These are phyloP conservation scores for Galerucella pusilla DNA, from an alignment of 2,888 invertebrate species.

Conservation along the genomic window DNA sequence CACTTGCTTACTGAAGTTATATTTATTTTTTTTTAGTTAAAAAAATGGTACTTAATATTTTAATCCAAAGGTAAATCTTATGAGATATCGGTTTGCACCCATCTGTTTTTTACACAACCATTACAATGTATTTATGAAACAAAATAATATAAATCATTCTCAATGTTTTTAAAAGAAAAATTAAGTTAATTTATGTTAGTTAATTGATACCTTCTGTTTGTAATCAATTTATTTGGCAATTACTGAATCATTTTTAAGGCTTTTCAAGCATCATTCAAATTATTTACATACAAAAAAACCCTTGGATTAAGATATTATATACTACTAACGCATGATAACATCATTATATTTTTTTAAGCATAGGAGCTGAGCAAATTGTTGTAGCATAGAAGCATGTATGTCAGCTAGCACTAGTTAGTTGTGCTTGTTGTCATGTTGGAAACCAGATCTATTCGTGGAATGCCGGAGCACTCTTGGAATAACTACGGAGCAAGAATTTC, in stretches of 20 bases:
- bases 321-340: constrained; percentile 36
- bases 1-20: constrained; percentile 15
- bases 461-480: constrained; percentile 74
- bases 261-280: no score
- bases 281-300: background rate
- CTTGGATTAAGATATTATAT: constrained; percentile 9
- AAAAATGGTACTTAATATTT: background rate
- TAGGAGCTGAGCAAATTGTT: constrained; percentile 52
- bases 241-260: no score
- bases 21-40: constrained; percentile 14
- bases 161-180: background rate
- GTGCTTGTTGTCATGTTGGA: constrained; percentile 74
- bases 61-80: background rate
- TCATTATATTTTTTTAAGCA: constrained; percentile 49
- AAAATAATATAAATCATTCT: no score
- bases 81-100: background rate
- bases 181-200: no score
- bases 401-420: constrained; percentile 58
- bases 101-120: background rate
- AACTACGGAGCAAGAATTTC: constrained; percentile 63
- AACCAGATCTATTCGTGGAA: constrained; percentile 80
- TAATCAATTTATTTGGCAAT: no score
- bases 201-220: no score
- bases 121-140: background rate
- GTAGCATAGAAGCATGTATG: constrained; percentile 61